These are phyloP conservation scores for Leptopilina clavipes DNA, from an alignment of 1,140 invertebrate species.

Conservation along the genomic window DNA sequence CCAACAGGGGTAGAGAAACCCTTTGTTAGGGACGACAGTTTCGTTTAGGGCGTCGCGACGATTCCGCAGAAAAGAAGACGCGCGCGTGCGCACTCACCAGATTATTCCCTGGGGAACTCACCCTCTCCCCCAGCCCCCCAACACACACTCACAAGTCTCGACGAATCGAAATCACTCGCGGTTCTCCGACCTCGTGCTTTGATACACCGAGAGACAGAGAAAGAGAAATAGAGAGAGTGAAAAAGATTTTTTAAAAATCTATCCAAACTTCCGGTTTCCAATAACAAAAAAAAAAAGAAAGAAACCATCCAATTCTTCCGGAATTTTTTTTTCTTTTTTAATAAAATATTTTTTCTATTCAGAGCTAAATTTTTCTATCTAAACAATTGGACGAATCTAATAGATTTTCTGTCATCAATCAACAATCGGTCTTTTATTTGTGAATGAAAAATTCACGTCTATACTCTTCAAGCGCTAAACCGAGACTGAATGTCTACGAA, in stretches of 20 bases:
- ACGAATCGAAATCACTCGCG: slow-evolving; percentile 33
- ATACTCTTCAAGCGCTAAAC: slow-evolving; percentile 58
- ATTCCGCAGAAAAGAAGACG: background rate
- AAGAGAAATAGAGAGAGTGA: too few species aligned
- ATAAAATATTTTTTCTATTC: too few species aligned
- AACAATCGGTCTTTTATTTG: background rate
- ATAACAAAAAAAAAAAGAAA: too few species aligned
- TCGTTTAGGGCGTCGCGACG: slow-evolving; percentile 9
- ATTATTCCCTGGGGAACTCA: background rate
- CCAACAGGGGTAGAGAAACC: background rate
- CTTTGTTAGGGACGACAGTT: slow-evolving; percentile 7
- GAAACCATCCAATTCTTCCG: too few species aligned
- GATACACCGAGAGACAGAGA: background rate
- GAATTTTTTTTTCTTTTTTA: background rate
- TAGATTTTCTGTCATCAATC: background rate
- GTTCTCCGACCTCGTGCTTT: background rate
- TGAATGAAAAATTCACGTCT: slow-evolving; percentile 38
- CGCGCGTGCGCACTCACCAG: background rate
- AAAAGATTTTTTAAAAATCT: background rate
- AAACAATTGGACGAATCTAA: too few species aligned
- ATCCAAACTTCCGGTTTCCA: background rate
- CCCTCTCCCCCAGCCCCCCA: background rate
- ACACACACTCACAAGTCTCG: background rate
- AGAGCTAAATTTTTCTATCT: background rate
- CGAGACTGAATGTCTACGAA: slow-evolving; percentile 73